Percentiles rank a stretch among this genome's conserved stretches.
Evolutionary conservation across 2,113 vertebrate genomes (phyloP).

Genomic region (Heterochromis multidens): DNA sequence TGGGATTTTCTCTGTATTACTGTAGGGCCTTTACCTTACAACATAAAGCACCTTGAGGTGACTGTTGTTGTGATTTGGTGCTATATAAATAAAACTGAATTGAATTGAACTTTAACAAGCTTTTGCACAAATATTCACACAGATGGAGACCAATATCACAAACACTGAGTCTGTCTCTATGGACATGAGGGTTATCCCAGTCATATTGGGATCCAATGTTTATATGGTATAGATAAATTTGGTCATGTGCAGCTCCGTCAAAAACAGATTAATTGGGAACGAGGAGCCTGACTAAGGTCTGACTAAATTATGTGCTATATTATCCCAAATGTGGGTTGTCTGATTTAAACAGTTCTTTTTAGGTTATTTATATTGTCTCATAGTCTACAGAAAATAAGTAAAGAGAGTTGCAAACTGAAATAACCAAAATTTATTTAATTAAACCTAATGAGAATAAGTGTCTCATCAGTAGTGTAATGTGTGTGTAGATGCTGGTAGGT

Average conservation of each 20-base stretch:
- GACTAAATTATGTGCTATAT: background rate
- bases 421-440: background rate
- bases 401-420: background rate
- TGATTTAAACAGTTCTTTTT: background rate
- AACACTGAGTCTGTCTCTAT: background rate
- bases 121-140: no score
- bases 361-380: background rate
- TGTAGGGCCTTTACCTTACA: no score
- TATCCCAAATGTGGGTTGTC: rapidly evolving
- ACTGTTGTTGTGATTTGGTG: no score
- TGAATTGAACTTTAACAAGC: background rate
- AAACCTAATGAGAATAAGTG: background rate
- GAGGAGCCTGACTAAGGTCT: background rate
- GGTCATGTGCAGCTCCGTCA: background rate
- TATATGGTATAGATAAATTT: background rate
- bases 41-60: rapidly evolving
- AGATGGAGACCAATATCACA: no score
- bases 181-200: rapidly evolving
- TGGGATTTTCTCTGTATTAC: background rate
- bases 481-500: background rate
- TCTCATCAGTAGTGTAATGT: rapidly evolving
- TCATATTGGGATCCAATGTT: background rate
- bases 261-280: rapidly evolving
- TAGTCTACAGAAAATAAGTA: background rate
- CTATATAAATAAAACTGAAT: no score